phyloP scores from a whole-genome alignment of 2,797 vertebrate genomes.

The Sparus aurata region DNA sequence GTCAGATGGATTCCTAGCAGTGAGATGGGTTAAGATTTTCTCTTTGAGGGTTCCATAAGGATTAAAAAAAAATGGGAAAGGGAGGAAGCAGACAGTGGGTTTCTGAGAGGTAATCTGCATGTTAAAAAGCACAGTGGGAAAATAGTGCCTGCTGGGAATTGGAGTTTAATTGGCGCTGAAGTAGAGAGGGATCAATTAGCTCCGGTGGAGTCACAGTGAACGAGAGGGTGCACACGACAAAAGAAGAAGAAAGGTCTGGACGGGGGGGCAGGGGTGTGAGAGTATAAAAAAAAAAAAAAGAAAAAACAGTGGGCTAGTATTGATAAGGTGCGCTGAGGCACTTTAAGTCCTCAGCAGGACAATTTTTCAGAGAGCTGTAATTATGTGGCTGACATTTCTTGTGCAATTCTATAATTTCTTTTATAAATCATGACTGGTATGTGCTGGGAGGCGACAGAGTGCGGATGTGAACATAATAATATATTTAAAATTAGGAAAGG shows the following conservation, averaged over 20 bases:
- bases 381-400: constrained; percentile 74
- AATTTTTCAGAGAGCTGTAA: constrained; percentile 76
- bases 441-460: constrained; percentile 57
- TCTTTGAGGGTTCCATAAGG: constrained; percentile 18
- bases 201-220: constrained; percentile 28
- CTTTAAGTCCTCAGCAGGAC: constrained; percentile 70
- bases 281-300: constrained; percentile 10
- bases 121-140: constrained; percentile 73
- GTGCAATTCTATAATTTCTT: constrained; percentile 74
- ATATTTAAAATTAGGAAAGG: constrained; percentile 57
- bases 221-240: constrained; percentile 44
- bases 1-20: constrained; percentile 44
- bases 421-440: constrained; percentile 68
- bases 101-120: constrained; percentile 70
- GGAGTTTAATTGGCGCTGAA: constrained; percentile 80
- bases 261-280: constrained; percentile 44
- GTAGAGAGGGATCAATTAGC: constrained; percentile 75
- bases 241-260: constrained; percentile 49
- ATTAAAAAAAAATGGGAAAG: constrained; percentile 5
- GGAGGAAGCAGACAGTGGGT: constrained; percentile 21
- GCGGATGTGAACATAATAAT: constrained; percentile 61
- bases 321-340: constrained; percentile 71
- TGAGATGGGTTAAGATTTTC: no score
- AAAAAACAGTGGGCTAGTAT: constrained; percentile 59
- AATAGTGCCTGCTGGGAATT: constrained; percentile 74